Conservation (phyloP, 1,140 invertebrate species). For the Zelostemma sp. region DNA sequence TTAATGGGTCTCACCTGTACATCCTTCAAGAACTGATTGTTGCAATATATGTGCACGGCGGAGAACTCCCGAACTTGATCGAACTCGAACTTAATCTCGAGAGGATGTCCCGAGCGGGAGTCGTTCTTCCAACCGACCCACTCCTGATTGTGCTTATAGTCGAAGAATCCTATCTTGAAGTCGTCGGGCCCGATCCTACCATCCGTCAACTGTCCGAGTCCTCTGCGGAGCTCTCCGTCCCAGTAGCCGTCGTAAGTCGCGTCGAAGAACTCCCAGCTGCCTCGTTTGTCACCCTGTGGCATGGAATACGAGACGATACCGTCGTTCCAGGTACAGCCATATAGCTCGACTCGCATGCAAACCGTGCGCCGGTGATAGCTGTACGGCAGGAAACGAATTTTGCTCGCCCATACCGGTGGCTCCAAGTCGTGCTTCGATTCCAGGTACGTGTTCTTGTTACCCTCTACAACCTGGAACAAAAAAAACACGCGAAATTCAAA, state of each 20-base stretch:
- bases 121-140: slow-evolving; percentile 96
- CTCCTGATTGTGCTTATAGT: slow-evolving; percentile 75
- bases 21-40: slow-evolving; percentile 85
- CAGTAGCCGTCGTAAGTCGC: slow-evolving; percentile 92
- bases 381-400: slow-evolving; percentile 86
- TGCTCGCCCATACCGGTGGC: slow-evolving; percentile 83
- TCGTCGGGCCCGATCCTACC: slow-evolving; percentile 80
- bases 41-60: slow-evolving; percentile 84
- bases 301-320: slow-evolving; percentile 68
- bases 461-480: slow-evolving; percentile 78
- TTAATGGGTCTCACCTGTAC: slow-evolving; percentile 75
- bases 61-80: slow-evolving; percentile 89
- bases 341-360: slow-evolving; percentile 88
- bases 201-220: slow-evolving; percentile 90
- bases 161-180: slow-evolving; percentile 78
- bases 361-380: slow-evolving; percentile 86
- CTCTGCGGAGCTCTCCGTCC: slow-evolving; percentile 77
- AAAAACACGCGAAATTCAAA: not conserved
- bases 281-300: slow-evolving; percentile 83
- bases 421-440: slow-evolving; percentile 82
- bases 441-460: slow-evolving; percentile 87
- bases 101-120: slow-evolving; percentile 73
- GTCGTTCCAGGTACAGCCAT: slow-evolving; percentile 81
- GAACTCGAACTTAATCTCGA: slow-evolving; percentile 90
- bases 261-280: slow-evolving; percentile 89